Percentiles rank a stretch among this genome's conserved stretches.
Evolutionary conservation across 2,113 vertebrate species (phyloP).

Genomic region (Diphyllodes magnificus): DNA sequence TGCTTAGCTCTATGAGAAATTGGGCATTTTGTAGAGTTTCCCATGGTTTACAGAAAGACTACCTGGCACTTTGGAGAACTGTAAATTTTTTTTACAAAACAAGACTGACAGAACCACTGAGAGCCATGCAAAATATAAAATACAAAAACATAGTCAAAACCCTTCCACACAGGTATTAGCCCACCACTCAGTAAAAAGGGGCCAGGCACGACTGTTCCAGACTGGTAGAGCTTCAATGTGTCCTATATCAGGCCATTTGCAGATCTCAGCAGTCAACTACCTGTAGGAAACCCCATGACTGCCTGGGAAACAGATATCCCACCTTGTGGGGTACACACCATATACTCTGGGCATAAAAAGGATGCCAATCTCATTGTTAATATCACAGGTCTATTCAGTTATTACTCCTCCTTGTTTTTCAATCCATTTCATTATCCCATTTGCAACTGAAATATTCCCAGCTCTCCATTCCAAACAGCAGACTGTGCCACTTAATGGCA

Average conservation of each 20-base stretch:
- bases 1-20: neutral
- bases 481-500: constrained; percentile 19
- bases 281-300: fast-evolving
- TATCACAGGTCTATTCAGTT: neutral
- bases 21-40: neutral
- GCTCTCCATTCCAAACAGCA: neutral
- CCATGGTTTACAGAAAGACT: neutral
- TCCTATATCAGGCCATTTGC: fast-evolving
- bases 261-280: neutral
- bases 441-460: constrained; percentile 22
- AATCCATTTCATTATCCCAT: constrained; percentile 10
- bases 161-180: neutral
- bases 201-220: fast-evolving
- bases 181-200: fast-evolving
- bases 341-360: fast-evolving
- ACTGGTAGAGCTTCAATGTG: fast-evolving
- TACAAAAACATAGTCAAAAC: neutral
- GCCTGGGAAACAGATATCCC: neutral
- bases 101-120: neutral
- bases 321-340: neutral
- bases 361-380: neutral
- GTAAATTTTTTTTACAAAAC: neutral
- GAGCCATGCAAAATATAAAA: neutral
- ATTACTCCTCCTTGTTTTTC: neutral
- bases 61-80: neutral